A percentile compares a stretch with the other conserved stretches of the same genome.
Conservation (phyloP, 2,888 invertebrate genomes). For the Amphipyra tragopoginis region DNA sequence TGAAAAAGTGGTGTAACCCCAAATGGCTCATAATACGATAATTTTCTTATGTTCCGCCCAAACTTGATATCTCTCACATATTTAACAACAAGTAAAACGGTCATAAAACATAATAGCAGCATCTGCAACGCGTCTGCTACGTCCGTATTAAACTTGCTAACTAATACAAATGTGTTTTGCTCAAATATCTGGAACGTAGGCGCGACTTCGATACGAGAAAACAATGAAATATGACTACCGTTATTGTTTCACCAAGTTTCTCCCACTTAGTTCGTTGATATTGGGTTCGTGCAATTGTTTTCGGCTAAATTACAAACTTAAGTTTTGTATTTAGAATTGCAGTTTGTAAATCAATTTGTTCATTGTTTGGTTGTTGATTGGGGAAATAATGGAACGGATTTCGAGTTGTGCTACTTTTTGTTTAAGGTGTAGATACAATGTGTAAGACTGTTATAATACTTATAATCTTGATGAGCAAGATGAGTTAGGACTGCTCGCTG, state of each 20-base stretch:
- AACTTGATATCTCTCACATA: conserved; percentile 1
- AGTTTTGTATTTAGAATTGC: conserved; percentile 58
- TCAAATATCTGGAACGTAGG: conserved; percentile 56
- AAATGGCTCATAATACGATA: neutral
- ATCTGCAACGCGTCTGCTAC: conserved; percentile 46
- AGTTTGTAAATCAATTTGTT: conserved; percentile 57
- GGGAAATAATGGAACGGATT: conserved; percentile 17
- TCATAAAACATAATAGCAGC: conserved; percentile 28
- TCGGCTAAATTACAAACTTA: conserved; percentile 43
- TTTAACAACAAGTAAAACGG: conserved; percentile 3
- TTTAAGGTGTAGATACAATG: no score
- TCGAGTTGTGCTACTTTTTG: conserved; percentile 6
- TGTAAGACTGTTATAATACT: no score
- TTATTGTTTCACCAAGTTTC: conserved; percentile 77
- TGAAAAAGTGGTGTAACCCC: no score
- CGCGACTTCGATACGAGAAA: conserved; percentile 67
- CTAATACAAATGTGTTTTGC: conserved; percentile 61
- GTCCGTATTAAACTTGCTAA: conserved; percentile 57
- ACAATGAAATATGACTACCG: conserved; percentile 74
- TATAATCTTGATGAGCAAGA: no score
- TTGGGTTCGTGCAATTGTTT: conserved; percentile 68
- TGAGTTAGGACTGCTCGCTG: no score
- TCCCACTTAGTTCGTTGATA: conserved; percentile 62
- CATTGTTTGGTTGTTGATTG: conserved; percentile 35
- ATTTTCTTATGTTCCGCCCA: no score